Conservation (phyloP, 2,797 vertebrate genomes). For the Enteromius trimaculatus region DNA sequence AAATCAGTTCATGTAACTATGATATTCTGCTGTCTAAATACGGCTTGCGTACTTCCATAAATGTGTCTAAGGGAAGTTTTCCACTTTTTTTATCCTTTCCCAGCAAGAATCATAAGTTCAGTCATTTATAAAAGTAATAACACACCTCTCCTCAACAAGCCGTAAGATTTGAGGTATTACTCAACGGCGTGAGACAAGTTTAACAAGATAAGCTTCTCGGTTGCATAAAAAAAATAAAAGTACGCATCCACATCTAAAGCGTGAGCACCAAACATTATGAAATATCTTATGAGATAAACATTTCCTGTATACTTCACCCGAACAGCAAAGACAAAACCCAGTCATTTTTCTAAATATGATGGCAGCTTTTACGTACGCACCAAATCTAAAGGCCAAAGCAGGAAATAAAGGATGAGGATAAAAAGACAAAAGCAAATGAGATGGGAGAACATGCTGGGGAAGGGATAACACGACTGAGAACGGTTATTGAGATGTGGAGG, state of each 20-base stretch:
- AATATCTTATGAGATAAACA: slow-evolving; percentile 40
- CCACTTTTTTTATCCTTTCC: not conserved
- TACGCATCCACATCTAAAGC: not conserved
- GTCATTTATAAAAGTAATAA: slow-evolving; percentile 17
- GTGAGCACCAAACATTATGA: slow-evolving; percentile 24
- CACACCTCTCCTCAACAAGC: slow-evolving; percentile 5
- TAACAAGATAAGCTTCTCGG: slow-evolving; percentile 24
- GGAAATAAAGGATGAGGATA: slow-evolving; percentile 43
- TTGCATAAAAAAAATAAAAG: not conserved
- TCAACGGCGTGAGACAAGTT: not conserved
- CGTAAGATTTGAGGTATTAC: not conserved
- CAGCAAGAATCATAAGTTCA: not conserved
- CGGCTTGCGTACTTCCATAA: not conserved
- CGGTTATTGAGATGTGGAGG: slow-evolving; percentile 39
- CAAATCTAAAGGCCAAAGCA: slow-evolving; percentile 43
- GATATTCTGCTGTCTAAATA: not conserved
- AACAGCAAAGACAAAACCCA: slow-evolving; percentile 22
- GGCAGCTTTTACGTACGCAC: slow-evolving; percentile 36
- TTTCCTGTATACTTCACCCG: slow-evolving; percentile 34
- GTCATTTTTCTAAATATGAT: slow-evolving; percentile 51
- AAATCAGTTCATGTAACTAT: not conserved
- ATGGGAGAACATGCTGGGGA: slow-evolving; percentile 39
- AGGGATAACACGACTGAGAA: slow-evolving; percentile 34
- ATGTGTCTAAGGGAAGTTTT: not conserved
- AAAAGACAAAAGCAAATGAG: slow-evolving; percentile 39